These are phyloP conservation scores for Procambarus virginalis DNA, from an alignment of 1,140 invertebrate species.

Conservation along the genomic window DNA sequence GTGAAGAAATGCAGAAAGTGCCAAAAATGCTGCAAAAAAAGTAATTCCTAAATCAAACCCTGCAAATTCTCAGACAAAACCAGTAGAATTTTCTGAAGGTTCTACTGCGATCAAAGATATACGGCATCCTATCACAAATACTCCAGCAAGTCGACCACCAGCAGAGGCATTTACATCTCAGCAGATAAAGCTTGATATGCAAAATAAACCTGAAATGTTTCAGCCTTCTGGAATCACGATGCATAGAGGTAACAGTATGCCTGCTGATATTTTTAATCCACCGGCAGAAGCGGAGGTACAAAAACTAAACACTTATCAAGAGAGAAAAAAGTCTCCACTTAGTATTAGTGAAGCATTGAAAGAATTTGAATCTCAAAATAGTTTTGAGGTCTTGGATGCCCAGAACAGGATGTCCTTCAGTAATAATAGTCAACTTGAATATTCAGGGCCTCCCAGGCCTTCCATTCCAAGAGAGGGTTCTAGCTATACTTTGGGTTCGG, in stretches of 20 bases:
- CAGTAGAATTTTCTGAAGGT: not conserved
- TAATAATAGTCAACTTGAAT: not conserved
- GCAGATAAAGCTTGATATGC: not conserved
- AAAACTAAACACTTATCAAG: not conserved
- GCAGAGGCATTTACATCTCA: not conserved
- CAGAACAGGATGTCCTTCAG: not conserved
- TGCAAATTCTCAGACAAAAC: not conserved
- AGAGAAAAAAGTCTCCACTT: not conserved
- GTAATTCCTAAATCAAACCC: not conserved
- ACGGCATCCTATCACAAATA: not conserved
- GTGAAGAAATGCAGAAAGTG: conserved; percentile 52
- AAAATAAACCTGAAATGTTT: not conserved
- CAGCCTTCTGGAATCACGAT: not conserved
- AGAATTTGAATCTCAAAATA: not conserved
- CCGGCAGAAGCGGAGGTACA: not conserved
- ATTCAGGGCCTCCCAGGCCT: not conserved
- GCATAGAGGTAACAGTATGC: not conserved
- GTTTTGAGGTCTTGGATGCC: not conserved
- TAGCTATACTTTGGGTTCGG: not conserved
- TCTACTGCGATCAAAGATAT: not conserved
- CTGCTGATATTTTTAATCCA: not conserved
- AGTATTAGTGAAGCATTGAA: not conserved
- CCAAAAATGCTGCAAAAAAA: conserved; percentile 14
- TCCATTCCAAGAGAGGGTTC: not conserved
- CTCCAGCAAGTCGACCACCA: not conserved